A percentile compares a stretch with the other conserved stretches of the same genome.
phyloP scores from a whole-genome alignment of 2,113 vertebrate species.

The Mohoua ochrocephala region DNA sequence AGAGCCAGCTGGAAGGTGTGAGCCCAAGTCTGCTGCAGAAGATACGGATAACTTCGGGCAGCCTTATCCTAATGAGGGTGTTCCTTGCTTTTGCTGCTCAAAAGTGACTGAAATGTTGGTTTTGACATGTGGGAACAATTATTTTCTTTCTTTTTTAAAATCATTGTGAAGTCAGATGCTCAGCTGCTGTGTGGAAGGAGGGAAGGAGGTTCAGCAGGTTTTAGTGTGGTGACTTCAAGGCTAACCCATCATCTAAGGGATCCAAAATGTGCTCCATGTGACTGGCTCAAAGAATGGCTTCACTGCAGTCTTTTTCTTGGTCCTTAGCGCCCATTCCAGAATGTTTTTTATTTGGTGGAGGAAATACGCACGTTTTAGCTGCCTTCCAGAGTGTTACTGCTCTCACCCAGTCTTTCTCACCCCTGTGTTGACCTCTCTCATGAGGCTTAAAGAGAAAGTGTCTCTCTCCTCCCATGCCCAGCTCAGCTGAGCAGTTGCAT shows the following conservation, averaged over 20 bases:
- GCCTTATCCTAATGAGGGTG: background rate
- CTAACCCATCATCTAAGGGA: background rate
- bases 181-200: background rate
- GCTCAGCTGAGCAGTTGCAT: background rate
- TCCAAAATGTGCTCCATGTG: background rate
- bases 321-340: background rate
- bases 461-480: background rate
- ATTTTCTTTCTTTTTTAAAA: background rate
- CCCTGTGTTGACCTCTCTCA: background rate
- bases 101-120: background rate
- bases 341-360: background rate
- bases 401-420: accelerated
- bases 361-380: accelerated
- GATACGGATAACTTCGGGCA: background rate
- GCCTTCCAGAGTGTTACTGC: background rate
- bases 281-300: background rate
- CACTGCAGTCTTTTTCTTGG: background rate
- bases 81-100: background rate
- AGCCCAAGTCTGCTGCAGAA: background rate
- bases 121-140: background rate
- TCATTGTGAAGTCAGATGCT: background rate
- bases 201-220: background rate
- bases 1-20: background rate
- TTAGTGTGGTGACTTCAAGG: background rate
- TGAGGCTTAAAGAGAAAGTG: background rate